These are phyloP conservation scores for Leptobrachium ailaonicum DNA, from an alignment of 2,113 vertebrate genomes.

Conservation along the genomic window DNA sequence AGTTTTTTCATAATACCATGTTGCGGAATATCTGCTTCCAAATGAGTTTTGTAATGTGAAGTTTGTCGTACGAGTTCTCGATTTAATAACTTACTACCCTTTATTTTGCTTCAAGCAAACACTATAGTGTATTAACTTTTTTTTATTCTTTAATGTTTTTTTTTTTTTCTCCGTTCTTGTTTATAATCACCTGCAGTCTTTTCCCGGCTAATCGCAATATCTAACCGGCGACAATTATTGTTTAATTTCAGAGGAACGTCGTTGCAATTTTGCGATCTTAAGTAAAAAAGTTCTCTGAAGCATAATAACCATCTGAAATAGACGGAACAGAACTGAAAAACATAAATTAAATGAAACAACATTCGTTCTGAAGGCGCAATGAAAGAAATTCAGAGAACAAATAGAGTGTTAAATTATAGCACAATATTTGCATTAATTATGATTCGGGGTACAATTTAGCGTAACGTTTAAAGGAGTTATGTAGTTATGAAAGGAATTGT, in stretches of 20 bases:
- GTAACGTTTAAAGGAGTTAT: slow-evolving; percentile 39
- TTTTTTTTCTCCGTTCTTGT: slow-evolving; percentile 24
- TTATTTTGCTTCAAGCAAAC: slow-evolving; percentile 51
- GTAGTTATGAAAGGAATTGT: slow-evolving; percentile 27
- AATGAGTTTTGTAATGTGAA: slow-evolving; percentile 18
- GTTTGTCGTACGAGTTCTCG: slow-evolving; percentile 40
- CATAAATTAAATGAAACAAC: slow-evolving; percentile 49
- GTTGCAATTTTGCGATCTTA: slow-evolving; percentile 36
- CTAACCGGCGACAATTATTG: slow-evolving; percentile 48
- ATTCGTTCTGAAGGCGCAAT: slow-evolving; percentile 15
- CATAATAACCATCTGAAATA: slow-evolving; percentile 43
- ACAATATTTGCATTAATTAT: slow-evolving; percentile 51
- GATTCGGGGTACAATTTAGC: slow-evolving; percentile 46
- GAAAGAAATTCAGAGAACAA: slow-evolving; percentile 49
- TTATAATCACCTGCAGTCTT: slow-evolving; percentile 47
- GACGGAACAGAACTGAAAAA: slow-evolving; percentile 47
- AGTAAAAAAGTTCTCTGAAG: slow-evolving; percentile 42
- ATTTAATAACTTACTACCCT: slow-evolving; percentile 53
- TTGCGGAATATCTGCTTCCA: not conserved
- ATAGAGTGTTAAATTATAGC: slow-evolving; percentile 48
- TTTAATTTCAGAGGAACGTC: slow-evolving; percentile 50
- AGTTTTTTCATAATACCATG: not conserved
- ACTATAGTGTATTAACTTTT: slow-evolving; percentile 49
- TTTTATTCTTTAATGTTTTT: slow-evolving; percentile 18
- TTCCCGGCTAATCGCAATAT: slow-evolving; percentile 51